phyloP scores from a whole-genome alignment of 92 coral and sea anemone genomes.

The Siderastrea radians region DNA sequence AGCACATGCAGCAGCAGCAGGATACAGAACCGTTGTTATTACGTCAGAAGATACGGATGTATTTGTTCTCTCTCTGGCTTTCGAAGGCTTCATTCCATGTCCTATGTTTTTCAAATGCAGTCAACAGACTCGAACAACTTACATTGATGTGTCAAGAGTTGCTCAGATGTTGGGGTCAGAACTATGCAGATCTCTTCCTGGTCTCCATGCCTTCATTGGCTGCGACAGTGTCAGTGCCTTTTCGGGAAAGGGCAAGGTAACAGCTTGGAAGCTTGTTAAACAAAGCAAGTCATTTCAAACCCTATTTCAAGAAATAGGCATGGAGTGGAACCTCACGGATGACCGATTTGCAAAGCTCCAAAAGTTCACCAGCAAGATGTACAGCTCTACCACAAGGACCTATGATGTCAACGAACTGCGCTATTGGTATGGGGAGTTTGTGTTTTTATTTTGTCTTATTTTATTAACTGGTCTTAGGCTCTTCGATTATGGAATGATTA shows the following conservation, averaged over 20 bases:
- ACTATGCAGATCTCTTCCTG: conserved; percentile 59
- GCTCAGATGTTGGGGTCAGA: conserved; percentile 45
- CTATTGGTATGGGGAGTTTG: too few species aligned
- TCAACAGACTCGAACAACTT: conserved; percentile 46
- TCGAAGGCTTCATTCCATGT: conserved; percentile 50
- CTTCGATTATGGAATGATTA: too few species aligned
- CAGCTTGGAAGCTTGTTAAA: conserved; percentile 45
- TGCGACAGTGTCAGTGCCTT: conserved; percentile 67
- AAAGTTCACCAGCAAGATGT: too few species aligned
- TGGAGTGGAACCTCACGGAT: too few species aligned
- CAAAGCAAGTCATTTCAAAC: background rate
- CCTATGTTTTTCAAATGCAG: conserved; percentile 54
- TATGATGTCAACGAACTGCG: too few species aligned
- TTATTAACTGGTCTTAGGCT: too few species aligned
- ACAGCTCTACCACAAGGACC: too few species aligned
- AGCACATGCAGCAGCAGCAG: conserved; percentile 58
- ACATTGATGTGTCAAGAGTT: conserved; percentile 56
- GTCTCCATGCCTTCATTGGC: conserved; percentile 68
- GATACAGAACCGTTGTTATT: conserved; percentile 51
- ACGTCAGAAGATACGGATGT: conserved; percentile 64
- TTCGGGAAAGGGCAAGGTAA: too few species aligned
- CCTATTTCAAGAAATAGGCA: too few species aligned
- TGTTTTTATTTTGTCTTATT: too few species aligned
- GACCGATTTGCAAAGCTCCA: too few species aligned
- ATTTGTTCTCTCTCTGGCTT: conserved; percentile 41